A percentile compares a stretch with the other conserved stretches of the same genome.
Conservation (phyloP, 2,888 invertebrate species). For the Erebia palarica region DNA sequence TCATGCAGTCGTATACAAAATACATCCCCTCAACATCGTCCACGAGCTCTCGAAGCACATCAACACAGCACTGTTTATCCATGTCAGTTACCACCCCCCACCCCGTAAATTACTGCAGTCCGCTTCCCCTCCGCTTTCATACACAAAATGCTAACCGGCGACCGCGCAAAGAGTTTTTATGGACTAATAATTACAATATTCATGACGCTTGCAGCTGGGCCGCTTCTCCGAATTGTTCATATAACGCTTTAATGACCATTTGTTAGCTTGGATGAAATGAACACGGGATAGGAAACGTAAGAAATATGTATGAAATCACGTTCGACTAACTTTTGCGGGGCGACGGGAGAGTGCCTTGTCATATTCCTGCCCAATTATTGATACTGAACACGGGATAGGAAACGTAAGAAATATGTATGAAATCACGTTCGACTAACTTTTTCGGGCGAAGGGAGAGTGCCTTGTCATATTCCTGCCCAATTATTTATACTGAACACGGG, state of each 20-base stretch:
- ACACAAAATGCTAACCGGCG: slow-evolving; percentile 39
- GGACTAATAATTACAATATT: slow-evolving; percentile 42
- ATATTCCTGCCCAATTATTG: too few relatives aligned
- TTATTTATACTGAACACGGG: too few relatives aligned
- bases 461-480: too few relatives aligned
- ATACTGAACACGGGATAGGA: too few relatives aligned
- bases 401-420: too few relatives aligned
- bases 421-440: too few relatives aligned
- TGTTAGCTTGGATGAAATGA: background rate
- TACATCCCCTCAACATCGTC: background rate
- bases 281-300: too few relatives aligned
- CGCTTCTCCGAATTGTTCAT: slow-evolving; percentile 24
- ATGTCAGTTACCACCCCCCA: slow-evolving; percentile 38
- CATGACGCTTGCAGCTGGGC: slow-evolving; percentile 38
- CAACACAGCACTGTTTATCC: slow-evolving; percentile 37
- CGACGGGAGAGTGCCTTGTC: too few relatives aligned
- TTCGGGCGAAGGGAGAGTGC: too few relatives aligned
- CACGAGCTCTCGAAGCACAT: slow-evolving; percentile 7
- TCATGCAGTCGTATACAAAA: too few relatives aligned
- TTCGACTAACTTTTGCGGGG: too few relatives aligned
- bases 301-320: fast-evolving
- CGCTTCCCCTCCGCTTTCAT: slow-evolving; percentile 38
- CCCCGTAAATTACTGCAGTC: slow-evolving; percentile 39
- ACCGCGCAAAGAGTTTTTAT: slow-evolving; percentile 41
- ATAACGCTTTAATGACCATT: slow-evolving; percentile 11